Evolutionary conservation across 2,797 vertebrate genomes (phyloP).

Genomic region (Hapalemur alaotrensis): DNA sequence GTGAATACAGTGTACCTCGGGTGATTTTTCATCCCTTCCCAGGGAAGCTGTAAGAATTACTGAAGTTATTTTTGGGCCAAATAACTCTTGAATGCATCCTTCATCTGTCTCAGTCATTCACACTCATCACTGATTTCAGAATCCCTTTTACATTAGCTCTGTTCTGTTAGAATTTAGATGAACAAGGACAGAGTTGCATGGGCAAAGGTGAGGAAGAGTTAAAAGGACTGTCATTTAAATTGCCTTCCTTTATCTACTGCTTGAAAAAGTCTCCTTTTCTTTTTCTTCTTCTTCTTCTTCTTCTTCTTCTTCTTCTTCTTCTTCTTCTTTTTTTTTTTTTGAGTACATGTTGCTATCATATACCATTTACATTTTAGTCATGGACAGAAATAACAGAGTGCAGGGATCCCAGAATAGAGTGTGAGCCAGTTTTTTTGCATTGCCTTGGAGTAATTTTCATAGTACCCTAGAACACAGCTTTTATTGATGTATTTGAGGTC

Average conservation of each 20-base stretch:
- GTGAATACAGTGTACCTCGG: background rate
- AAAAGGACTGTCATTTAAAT: conserved; percentile 65
- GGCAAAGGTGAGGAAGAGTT: conserved; percentile 45
- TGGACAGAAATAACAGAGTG: conserved; percentile 4
- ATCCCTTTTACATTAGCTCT: conserved; percentile 40
- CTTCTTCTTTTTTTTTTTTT: background rate
- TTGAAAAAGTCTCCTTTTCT: background rate
- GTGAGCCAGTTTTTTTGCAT: conserved; percentile 28
- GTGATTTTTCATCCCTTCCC: conserved; percentile 43
- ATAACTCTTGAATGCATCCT: conserved; percentile 48
- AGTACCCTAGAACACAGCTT: background rate
- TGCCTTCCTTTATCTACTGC: conserved; percentile 18
- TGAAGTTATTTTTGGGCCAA: conserved; percentile 64
- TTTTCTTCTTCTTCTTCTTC: background rate
- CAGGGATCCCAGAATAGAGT: conserved; percentile 43
- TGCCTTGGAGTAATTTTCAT: conserved; percentile 51
- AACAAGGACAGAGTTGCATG: conserved; percentile 9
- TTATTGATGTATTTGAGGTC: background rate
- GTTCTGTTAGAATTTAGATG: conserved; percentile 50
- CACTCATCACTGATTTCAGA: conserved; percentile 57
- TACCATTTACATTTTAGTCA: conserved; percentile 56
- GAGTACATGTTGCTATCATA: conserved; percentile 24
- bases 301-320: background rate
- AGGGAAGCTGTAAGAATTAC: conserved; percentile 43
- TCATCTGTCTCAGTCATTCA: conserved; percentile 44